Evolutionary conservation across 2,888 invertebrate species (phyloP).

Genomic region (Asteroscopus sphinx): DNA sequence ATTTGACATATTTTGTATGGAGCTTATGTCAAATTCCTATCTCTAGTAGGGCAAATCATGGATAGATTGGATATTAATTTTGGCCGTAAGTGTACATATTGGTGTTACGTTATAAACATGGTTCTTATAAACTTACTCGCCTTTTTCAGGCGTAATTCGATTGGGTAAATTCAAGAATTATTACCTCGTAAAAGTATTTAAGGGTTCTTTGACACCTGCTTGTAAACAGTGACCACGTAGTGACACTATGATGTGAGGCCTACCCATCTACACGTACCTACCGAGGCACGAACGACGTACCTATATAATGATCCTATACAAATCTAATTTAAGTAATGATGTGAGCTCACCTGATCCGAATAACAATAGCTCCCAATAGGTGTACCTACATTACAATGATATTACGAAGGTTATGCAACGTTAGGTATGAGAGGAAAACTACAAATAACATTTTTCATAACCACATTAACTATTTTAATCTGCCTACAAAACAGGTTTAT

Average conservation of each 20-base stretch:
- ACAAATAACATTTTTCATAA: slow-evolving; percentile 13
- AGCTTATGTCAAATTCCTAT: too few relatives aligned
- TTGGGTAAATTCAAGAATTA: neutral
- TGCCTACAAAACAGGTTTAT: neutral
- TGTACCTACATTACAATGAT: slow-evolving; percentile 7
- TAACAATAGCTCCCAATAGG: slow-evolving; percentile 31
- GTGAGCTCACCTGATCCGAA: slow-evolving; percentile 29
- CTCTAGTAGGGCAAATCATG: too few relatives aligned
- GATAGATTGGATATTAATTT: too few relatives aligned
- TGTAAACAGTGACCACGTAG: neutral
- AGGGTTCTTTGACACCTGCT: neutral
- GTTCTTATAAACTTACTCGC: too few relatives aligned
- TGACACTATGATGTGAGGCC: slow-evolving; percentile 10
- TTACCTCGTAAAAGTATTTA: neutral
- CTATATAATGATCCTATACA: slow-evolving; percentile 42
- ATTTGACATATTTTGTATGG: too few relatives aligned
- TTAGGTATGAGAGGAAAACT: slow-evolving; percentile 20
- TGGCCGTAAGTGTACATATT: too few relatives aligned
- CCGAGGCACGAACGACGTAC: slow-evolving; percentile 5
- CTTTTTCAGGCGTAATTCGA: too few relatives aligned
- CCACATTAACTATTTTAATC: slow-evolving; percentile 21
- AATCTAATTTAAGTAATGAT: slow-evolving; percentile 42
- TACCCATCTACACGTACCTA: neutral
- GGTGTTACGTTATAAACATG: too few relatives aligned
- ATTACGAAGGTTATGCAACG: slow-evolving; percentile 5